Percentiles rank a stretch among this genome's conserved stretches.
phyloP scores from a whole-genome alignment of 2,113 vertebrate species.

The Neolamprologus kungweensis region DNA sequence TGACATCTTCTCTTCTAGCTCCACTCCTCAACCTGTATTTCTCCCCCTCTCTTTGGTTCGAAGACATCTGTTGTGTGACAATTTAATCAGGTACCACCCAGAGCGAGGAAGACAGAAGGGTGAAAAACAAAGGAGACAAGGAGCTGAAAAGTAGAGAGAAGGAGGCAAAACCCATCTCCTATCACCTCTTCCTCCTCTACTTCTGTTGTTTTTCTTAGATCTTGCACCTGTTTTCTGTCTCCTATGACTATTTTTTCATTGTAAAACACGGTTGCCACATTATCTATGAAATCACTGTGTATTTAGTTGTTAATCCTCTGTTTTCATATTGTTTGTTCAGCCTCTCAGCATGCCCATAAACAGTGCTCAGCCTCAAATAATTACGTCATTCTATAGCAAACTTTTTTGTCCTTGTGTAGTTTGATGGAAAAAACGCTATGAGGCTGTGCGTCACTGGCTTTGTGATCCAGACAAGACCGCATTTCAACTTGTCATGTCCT shows the following conservation, averaged over 20 bases:
- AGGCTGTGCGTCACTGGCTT: background rate
- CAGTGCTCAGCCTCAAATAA: background rate
- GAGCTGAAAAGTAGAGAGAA: background rate
- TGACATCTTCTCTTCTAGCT: background rate
- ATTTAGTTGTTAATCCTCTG: background rate
- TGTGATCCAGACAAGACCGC: background rate
- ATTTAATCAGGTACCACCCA: constrained; percentile 47
- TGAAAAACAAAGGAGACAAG: background rate
- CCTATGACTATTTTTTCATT: background rate
- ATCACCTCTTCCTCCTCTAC: background rate
- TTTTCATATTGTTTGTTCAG: background rate
- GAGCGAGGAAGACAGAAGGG: background rate
- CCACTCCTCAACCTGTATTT: background rate
- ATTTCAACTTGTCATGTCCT: background rate
- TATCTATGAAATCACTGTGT: background rate
- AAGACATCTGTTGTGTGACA: constrained; percentile 29
- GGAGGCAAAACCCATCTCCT: background rate
- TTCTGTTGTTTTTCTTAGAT: background rate
- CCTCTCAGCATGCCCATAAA: background rate
- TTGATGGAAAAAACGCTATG: background rate
- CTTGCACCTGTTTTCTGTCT: background rate
- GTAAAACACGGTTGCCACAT: background rate
- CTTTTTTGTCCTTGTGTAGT: background rate
- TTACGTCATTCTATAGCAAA: background rate
- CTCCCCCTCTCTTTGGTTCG: background rate